phyloP scores from a whole-genome alignment of 2,888 invertebrate genomes.

The Malacosoma neustria region DNA sequence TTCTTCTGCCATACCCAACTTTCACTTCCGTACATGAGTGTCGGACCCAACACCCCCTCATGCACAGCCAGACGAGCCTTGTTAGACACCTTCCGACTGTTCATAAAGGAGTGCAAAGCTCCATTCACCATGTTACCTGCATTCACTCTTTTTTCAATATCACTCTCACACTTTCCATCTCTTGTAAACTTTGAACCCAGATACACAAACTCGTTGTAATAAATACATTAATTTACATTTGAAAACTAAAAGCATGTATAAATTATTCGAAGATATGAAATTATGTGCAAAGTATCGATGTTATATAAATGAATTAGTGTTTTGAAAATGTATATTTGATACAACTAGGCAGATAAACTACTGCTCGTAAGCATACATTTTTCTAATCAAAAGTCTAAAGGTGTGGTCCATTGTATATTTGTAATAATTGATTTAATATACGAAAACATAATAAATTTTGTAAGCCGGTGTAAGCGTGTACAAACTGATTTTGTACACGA shows the following conservation, averaged over 20 bases:
- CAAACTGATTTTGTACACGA: slow-evolving; percentile 9
- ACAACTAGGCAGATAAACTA: neutral
- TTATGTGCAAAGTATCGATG: neutral
- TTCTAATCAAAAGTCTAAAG: neutral
- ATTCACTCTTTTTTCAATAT: too few relatives aligned
- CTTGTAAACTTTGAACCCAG: too few relatives aligned
- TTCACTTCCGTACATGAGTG: too few relatives aligned
- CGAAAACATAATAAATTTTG: slow-evolving; percentile 12
- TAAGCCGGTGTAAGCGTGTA: slow-evolving; percentile 54
- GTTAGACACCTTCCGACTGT: too few relatives aligned
- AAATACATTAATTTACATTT: too few relatives aligned
- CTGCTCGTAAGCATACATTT: neutral
- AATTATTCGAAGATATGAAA: slow-evolving; percentile 6
- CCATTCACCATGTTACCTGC: too few relatives aligned
- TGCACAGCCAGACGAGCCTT: too few relatives aligned
- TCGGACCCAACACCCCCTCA: too few relatives aligned
- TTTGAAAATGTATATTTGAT: neutral
- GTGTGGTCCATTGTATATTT: neutral
- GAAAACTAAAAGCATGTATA: neutral
- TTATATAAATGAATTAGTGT: neutral
- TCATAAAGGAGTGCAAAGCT: too few relatives aligned
- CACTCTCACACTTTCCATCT: too few relatives aligned
- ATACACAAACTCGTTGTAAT: too few relatives aligned
- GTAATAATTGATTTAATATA: neutral
- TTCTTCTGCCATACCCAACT: too few relatives aligned